These are phyloP conservation scores for Penaeus monodon DNA, from an alignment of 2,888 invertebrate species.

Conservation along the genomic window DNA sequence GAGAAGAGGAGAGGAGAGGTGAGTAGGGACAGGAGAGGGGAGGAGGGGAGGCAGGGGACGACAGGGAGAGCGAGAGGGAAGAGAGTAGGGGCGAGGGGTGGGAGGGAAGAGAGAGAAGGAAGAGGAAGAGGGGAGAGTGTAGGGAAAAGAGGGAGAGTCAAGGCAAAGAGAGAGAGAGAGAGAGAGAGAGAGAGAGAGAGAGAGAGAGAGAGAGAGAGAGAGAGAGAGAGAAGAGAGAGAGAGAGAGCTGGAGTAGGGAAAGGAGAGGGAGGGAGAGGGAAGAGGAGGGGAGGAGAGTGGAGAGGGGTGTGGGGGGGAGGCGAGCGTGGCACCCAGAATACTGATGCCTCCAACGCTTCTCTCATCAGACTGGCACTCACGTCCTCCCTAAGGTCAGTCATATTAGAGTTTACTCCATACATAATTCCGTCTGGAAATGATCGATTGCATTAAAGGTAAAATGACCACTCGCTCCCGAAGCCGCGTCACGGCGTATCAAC, in stretches of 20 bases:
- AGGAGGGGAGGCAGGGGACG: too few relatives aligned
- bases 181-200: neutral
- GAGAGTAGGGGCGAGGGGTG: neutral
- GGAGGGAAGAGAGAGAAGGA: neutral
- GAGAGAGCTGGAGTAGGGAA: neutral
- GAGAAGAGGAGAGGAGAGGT: too few relatives aligned
- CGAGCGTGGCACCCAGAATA: neutral
- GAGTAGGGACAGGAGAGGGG: too few relatives aligned
- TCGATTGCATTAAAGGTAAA: too few relatives aligned
- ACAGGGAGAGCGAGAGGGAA: too few relatives aligned
- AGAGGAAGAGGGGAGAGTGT: neutral
- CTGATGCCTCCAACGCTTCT: neutral
- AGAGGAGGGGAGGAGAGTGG: neutral
- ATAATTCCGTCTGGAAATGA: too few relatives aligned
- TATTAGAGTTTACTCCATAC: too few relatives aligned
- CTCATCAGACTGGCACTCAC: neutral
- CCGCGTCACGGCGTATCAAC: too few relatives aligned
- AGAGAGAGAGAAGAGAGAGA: too few relatives aligned
- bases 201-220: too few relatives aligned
- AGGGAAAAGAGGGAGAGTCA: accelerated
- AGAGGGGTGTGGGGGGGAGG: neutral
- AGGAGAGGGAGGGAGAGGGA: neutral
- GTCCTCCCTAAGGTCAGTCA: too few relatives aligned
- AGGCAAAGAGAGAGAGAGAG: neutral
- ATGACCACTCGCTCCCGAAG: too few relatives aligned